Base-by-base conservation (phyloP, 2,797 vertebrate genomes). In the Centropyge bicolor region DNA sequence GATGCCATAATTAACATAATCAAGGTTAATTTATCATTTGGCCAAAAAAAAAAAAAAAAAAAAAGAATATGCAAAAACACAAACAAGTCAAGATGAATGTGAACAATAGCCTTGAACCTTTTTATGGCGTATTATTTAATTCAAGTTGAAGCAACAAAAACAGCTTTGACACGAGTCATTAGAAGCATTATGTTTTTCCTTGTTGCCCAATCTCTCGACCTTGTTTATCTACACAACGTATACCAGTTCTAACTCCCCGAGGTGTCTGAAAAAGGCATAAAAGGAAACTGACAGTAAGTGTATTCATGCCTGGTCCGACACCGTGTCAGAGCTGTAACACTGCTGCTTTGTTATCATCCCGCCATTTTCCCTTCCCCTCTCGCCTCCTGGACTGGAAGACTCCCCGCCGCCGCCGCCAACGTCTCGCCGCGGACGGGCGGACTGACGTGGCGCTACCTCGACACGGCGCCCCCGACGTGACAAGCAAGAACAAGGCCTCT, bases 401-500 rank as follows among this genome's bases (percentile, higher is more conserved):
- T 73, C 77, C 70, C 72, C 16, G 8, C 70, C 24, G 27, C 61
- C 45, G 67, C 63, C 60, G 22, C 66, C 49, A 3, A 54, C 60
- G 38, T 76, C 72, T 74, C 66, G 56, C 38, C 24, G 19, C 24
- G 8, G 73, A 65, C n/a, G 7, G 51, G 46, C 27, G 65, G 70
- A 85, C 51, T 74, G 85, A 88, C 78, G 57, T 14, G 13, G 22
- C 2, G 49, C 74, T 59, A 43, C 82, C 67, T 67, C 27, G 1
- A 79, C 65, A 57, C 70, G 3, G 56, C 64, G 13, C 48, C 20
- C 20, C 19, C 31, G 3, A 51, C 13, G 31, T 88, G 87, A 90
- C 86, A 87, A 71, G 80, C 62, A 24, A 70, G 81, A 86, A 88
- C 86, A 70, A 83, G 84, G 82, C 76, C 75, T 71, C 74, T 64